These are phyloP conservation scores for Deroplatys truncata DNA, from an alignment of 2,888 invertebrate species.

Conservation along the genomic window DNA sequence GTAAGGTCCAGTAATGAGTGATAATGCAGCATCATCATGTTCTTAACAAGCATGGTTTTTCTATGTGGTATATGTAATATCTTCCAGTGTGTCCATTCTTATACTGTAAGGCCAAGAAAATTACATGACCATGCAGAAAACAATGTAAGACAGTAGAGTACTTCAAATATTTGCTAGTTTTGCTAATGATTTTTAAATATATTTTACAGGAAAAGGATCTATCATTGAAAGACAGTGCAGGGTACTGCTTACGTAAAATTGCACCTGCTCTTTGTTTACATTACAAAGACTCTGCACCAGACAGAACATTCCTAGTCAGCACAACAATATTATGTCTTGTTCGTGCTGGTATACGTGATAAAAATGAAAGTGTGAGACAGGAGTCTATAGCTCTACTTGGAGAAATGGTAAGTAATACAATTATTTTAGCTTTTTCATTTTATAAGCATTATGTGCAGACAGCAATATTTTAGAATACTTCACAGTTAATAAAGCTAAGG, in stretches of 20 bases:
- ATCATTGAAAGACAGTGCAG: constrained; percentile 74
- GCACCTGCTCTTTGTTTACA: constrained; percentile 50
- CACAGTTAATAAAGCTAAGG: no score
- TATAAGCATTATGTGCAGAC: no score
- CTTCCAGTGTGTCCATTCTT: no score
- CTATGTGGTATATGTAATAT: no score
- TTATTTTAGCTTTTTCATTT: not conserved
- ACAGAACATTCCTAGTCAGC: constrained; percentile 65
- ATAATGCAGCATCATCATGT: no score
- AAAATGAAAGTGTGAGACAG: constrained; percentile 67
- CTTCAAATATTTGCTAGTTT: not conserved
- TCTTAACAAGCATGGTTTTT: no score
- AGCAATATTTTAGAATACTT: no score
- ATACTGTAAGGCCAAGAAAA: no score
- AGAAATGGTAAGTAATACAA: constrained; percentile 50
- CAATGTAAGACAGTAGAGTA: not conserved
- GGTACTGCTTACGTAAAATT: constrained; percentile 66
- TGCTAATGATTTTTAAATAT: not conserved
- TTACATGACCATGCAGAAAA: not conserved
- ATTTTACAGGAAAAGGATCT: constrained; percentile 67
- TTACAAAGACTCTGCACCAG: constrained; percentile 49
- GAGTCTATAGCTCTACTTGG: constrained; percentile 79
- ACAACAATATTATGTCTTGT: constrained; percentile 70
- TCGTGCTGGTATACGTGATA: constrained; percentile 65
- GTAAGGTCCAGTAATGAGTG: no score